Percentiles rank a stretch among this genome's conserved stretches.
phyloP scores from a whole-genome alignment of 1,140 invertebrate genomes.

The Orius laevigatus region DNA sequence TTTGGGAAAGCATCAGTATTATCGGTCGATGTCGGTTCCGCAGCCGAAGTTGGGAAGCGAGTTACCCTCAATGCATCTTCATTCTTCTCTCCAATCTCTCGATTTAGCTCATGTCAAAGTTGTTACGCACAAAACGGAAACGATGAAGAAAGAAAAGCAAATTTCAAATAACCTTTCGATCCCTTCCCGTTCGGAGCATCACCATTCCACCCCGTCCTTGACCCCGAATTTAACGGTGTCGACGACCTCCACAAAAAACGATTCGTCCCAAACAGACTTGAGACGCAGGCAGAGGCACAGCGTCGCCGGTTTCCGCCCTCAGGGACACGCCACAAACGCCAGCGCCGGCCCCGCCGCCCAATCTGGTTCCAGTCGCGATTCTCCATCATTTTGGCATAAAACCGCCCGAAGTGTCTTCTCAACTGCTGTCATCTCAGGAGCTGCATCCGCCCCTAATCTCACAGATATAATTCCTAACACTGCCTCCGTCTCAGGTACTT shows the following conservation, averaged over 20 bases:
- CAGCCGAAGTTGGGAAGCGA: too few relatives aligned
- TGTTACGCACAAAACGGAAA: slow-evolving; percentile 8
- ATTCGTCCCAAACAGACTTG: neutral
- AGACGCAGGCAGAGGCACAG: slow-evolving; percentile 11
- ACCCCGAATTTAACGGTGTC: too few relatives aligned
- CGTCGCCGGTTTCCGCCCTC: slow-evolving; percentile 5
- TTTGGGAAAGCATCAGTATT: too few relatives aligned
- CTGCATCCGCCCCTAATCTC: slow-evolving; percentile 76
- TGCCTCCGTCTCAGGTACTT: slow-evolving; percentile 46
- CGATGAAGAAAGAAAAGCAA: neutral
- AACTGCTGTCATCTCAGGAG: slow-evolving; percentile 85
- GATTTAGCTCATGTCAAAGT: slow-evolving; percentile 15
- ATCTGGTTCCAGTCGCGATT: slow-evolving; percentile 20
- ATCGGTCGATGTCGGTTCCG: too few relatives aligned
- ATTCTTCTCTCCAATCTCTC: slow-evolving; percentile 5
- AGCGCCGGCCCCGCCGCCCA: slow-evolving; percentile 64
- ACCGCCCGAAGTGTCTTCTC: slow-evolving; percentile 72
- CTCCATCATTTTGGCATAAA: slow-evolving; percentile 25
- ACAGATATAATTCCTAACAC: slow-evolving; percentile 64
- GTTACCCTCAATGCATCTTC: neutral
- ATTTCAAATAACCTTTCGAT: neutral
- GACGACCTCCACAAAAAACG: too few relatives aligned
- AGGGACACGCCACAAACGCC: slow-evolving; percentile 84
- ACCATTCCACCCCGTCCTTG: too few relatives aligned
- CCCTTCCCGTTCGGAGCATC: neutral